These are phyloP conservation scores for Lordiphosa fenestrarum DNA, from an alignment of 2,888 invertebrate genomes.

Conservation along the genomic window DNA sequence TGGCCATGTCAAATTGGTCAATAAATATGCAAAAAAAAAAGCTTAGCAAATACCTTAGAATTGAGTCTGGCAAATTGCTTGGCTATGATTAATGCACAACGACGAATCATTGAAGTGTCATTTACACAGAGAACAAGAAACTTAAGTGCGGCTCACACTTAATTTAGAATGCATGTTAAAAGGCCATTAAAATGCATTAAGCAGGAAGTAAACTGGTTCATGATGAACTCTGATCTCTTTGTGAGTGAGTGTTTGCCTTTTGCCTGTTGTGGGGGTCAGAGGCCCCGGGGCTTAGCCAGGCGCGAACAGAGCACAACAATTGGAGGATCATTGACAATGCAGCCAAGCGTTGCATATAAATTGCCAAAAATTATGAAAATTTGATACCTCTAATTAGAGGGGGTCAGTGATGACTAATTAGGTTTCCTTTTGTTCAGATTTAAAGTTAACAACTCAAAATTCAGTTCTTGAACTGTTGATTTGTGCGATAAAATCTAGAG, in stretches of 20 bases:
- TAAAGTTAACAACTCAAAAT: slow-evolving; percentile 14
- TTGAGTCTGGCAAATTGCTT: too few species aligned
- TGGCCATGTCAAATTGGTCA: too few species aligned
- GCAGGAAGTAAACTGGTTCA: slow-evolving; percentile 51
- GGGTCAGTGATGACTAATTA: slow-evolving; percentile 48
- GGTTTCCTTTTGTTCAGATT: not conserved
- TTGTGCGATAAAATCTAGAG: slow-evolving; percentile 30
- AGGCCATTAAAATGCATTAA: slow-evolving; percentile 49
- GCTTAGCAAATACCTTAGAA: too few species aligned
- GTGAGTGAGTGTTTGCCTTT: slow-evolving; percentile 16
- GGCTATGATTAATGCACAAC: too few species aligned
- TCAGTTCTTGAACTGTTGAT: slow-evolving; percentile 18
- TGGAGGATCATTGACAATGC: slow-evolving; percentile 26
- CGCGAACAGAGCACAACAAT: slow-evolving; percentile 13
- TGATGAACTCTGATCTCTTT: slow-evolving; percentile 29
- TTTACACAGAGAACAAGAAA: slow-evolving; percentile 28
- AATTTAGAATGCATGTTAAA: slow-evolving; percentile 70
- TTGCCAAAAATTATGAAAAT: slow-evolving; percentile 54
- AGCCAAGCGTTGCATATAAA: slow-evolving; percentile 58
- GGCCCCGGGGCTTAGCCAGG: slow-evolving; percentile 28
- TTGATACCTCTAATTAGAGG: slow-evolving; percentile 53
- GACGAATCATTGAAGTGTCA: not conserved
- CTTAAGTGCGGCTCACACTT: slow-evolving; percentile 59
- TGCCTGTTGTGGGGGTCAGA: slow-evolving; percentile 26
- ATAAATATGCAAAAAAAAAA: too few species aligned